Evolutionary conservation across 1,140 invertebrate genomes (phyloP).

Genomic region (Pollicipes pollicipes): DNA sequence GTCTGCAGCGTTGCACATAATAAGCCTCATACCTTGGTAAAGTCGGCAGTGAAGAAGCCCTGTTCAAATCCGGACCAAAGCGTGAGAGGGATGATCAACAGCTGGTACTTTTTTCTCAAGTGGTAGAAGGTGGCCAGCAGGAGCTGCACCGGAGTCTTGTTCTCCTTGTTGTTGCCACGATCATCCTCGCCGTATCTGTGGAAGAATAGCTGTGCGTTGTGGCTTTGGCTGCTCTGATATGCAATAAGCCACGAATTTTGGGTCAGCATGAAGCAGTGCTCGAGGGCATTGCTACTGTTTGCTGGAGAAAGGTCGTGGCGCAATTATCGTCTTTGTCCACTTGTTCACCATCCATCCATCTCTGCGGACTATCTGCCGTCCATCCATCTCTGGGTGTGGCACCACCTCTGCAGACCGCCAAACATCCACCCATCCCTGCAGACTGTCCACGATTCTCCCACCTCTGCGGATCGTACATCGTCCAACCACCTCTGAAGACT

Average conservation of each 20-base stretch:
- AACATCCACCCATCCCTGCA: not conserved
- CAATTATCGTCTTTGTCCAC: not conserved
- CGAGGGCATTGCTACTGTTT: not conserved
- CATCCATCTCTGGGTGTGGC: no score
- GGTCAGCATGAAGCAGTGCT: no score
- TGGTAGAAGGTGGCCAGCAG: slow-evolving; percentile 77
- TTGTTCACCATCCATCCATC: not conserved
- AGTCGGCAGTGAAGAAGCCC: slow-evolving; percentile 85
- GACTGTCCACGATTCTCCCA: no score
- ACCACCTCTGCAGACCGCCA: no score
- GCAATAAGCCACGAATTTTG: no score
- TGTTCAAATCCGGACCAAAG: slow-evolving; percentile 95
- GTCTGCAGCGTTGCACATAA: not conserved
- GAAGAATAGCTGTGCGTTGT: not conserved
- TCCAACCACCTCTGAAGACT: not conserved
- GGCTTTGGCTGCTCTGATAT: not conserved
- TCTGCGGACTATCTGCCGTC: not conserved
- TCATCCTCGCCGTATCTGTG: slow-evolving; percentile 62
- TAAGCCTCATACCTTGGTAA: slow-evolving; percentile 52
- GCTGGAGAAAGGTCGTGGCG: not conserved
- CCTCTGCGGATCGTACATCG: not conserved
- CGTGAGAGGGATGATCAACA: slow-evolving; percentile 83
- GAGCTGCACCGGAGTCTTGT: slow-evolving; percentile 57
- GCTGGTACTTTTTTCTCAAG: slow-evolving; percentile 61
- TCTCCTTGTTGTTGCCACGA: slow-evolving; percentile 40